phyloP scores from a whole-genome alignment of 2,888 invertebrate species.

The Holacanthella duospinosa region DNA sequence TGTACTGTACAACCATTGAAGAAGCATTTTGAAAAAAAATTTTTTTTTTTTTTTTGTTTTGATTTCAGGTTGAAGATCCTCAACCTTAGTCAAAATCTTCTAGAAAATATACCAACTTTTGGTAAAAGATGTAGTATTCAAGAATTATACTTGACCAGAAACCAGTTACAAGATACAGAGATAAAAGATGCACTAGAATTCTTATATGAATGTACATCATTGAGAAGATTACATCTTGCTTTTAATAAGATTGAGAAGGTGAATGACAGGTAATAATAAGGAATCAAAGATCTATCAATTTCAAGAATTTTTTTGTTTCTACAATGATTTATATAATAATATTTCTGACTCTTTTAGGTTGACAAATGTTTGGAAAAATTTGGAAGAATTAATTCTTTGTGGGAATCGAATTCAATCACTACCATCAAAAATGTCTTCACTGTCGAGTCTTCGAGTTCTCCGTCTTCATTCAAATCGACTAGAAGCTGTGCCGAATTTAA shows the following conservation, averaged over 20 bases:
- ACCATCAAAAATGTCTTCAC: constrained; percentile 61
- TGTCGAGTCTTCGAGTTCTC: constrained; percentile 61
- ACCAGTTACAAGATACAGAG: constrained; percentile 35
- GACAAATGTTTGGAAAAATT: constrained; percentile 61
- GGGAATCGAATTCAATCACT: constrained; percentile 66
- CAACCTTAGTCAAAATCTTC: constrained; percentile 65
- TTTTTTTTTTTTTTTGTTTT: too few relatives aligned
- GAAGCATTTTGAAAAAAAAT: too few relatives aligned
- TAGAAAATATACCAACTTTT: constrained; percentile 35
- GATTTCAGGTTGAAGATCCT: constrained; percentile 52
- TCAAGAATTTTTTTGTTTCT: too few relatives aligned
- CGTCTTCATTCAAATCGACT: constrained; percentile 72
- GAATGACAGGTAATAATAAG: constrained; percentile 29
- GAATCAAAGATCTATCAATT: background rate
- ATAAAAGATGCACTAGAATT: constrained; percentile 36
- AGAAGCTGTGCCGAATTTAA: constrained; percentile 62
- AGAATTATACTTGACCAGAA: constrained; percentile 34
- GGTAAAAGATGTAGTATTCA: constrained; percentile 33
- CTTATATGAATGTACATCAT: constrained; percentile 28
- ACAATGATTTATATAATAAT: background rate
- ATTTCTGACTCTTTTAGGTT: constrained; percentile 44
- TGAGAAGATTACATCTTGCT: constrained; percentile 32
- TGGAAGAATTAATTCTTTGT: constrained; percentile 71
- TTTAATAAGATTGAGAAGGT: constrained; percentile 36
- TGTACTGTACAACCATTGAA: too few relatives aligned